Evolutionary conservation across 1,140 invertebrate species (phyloP).

Genomic region (Phthorimaea operculella): DNA sequence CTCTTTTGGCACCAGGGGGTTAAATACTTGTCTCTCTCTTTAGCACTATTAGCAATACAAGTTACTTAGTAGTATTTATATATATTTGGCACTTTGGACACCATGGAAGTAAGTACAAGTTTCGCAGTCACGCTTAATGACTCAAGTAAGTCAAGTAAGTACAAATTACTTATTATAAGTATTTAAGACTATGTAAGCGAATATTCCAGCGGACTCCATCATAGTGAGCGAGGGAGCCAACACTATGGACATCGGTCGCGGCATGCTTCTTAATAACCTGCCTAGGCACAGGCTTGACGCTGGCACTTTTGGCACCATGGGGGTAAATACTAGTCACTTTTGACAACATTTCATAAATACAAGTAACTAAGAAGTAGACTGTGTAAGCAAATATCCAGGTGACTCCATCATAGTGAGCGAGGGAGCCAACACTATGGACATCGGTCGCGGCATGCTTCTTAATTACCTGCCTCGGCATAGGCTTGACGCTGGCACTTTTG

Average conservation of each 20-base stretch:
- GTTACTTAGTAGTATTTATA: too few species aligned
- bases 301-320: constrained; percentile 98
- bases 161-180: too few species aligned
- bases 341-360: neutral
- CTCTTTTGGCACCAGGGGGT: constrained; percentile 97
- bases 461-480: constrained; percentile 87
- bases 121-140: too few species aligned
- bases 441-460: constrained; percentile 88
- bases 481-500: constrained; percentile 92
- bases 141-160: too few species aligned
- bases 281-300: constrained; percentile 89
- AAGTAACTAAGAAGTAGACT: neutral
- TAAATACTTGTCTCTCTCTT: constrained; percentile 82
- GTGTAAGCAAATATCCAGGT: too few species aligned
- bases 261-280: constrained; percentile 83
- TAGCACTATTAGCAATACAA: constrained; percentile 98
- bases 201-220: constrained; percentile 79
- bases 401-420: constrained; percentile 96
- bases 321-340: constrained; percentile 68
- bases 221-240: constrained; percentile 98
- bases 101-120: too few species aligned
- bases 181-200: constrained; percentile 81
- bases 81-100: too few species aligned
- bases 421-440: constrained; percentile 99
- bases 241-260: constrained; percentile 97